Evolutionary conservation across 2,113 vertebrate genomes (phyloP).

Genomic region (Kryptolebias marmoratus): DNA sequence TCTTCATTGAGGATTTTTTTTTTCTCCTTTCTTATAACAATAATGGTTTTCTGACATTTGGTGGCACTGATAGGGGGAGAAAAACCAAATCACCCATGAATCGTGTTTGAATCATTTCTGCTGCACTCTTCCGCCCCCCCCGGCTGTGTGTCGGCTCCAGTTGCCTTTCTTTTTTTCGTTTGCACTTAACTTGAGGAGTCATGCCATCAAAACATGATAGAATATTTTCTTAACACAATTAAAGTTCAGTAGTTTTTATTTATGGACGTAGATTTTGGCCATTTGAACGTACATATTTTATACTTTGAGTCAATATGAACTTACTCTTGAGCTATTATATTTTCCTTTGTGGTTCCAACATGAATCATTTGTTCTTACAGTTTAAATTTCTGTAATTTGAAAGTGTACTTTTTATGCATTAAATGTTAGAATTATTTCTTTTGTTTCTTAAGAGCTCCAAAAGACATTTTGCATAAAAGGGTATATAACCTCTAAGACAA

Average conservation of each 20-base stretch:
- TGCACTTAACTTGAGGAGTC: conserved; percentile 61
- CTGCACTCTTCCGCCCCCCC: neutral
- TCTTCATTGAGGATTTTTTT: conserved; percentile 1
- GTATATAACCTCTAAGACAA: too few relatives aligned
- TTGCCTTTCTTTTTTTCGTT: conserved; percentile 56
- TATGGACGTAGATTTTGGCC: conserved; percentile 10
- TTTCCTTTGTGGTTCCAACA: conserved; percentile 7
- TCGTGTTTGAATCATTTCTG: conserved; percentile 2
- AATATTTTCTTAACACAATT: conserved; percentile 20
- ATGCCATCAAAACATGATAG: conserved; percentile 32
- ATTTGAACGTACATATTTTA: conserved; percentile 20
- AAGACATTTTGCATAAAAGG: too few relatives aligned
- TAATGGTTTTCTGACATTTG: conserved; percentile 18
- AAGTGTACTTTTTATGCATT: conserved; percentile 3
- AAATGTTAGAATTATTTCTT: conserved; percentile 21
- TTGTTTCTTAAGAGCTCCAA: neutral
- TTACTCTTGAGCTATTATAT: conserved; percentile 1
- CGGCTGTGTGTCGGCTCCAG: conserved; percentile 26
- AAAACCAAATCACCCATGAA: too few relatives aligned
- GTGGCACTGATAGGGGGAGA: conserved; percentile 1
- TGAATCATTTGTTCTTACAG: conserved; percentile 4
- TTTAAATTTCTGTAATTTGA: neutral
- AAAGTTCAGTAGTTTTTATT: conserved; percentile 25
- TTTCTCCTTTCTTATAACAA: conserved; percentile 1
- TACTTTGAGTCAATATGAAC: neutral